phyloP scores from a whole-genome alignment of 2,113 vertebrate species.

The Otis tarda region DNA sequence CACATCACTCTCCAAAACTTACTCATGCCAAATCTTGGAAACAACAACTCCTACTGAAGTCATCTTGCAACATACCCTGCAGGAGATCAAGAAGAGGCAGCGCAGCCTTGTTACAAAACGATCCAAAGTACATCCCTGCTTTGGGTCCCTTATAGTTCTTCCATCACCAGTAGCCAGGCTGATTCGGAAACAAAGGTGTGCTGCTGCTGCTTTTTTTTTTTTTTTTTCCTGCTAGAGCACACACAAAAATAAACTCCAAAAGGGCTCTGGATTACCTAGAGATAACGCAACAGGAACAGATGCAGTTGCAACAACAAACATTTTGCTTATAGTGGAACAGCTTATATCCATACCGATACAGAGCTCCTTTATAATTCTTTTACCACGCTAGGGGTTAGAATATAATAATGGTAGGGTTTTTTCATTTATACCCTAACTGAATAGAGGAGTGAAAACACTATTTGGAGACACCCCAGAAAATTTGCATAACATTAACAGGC shows the following conservation, averaged over 20 bases:
- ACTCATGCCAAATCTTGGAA: not conserved
- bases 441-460: slow-evolving; percentile 42
- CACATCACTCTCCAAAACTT: not conserved
- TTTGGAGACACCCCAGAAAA: slow-evolving; percentile 42
- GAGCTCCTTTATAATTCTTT: not conserved
- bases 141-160: not conserved
- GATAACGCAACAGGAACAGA: not conserved
- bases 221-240: not conserved
- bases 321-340: not conserved
- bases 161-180: not conserved
- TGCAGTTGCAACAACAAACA: not conserved
- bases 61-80: not conserved
- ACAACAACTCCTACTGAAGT: slow-evolving; percentile 17
- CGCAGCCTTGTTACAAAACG: not conserved
- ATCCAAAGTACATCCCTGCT: not conserved
- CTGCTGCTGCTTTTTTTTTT: not conserved
- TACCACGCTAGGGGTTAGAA: not conserved
- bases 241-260: not conserved
- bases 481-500: slow-evolving; percentile 49
- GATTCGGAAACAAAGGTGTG: not conserved
- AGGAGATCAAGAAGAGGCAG: not conserved
- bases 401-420: not conserved
- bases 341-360: not conserved
- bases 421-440: slow-evolving; percentile 1
- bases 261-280: not conserved